Conservation (phyloP, 1,140 invertebrate species). For the Leptestheria dahalacensis region DNA sequence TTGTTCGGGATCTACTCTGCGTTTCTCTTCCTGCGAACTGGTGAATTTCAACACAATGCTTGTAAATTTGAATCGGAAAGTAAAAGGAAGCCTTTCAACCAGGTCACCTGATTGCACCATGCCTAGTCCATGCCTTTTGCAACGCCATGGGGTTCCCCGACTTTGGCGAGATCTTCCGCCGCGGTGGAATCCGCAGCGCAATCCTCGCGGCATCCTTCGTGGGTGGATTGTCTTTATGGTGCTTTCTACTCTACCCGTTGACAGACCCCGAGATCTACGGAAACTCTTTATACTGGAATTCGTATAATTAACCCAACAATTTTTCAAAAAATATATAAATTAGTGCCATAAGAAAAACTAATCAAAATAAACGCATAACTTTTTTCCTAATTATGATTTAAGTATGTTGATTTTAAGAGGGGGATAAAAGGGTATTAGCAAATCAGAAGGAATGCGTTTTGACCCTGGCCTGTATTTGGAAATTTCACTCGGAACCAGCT, state of each 20-base stretch:
- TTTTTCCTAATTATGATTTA: too few relatives aligned
- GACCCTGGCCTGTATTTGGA: not conserved
- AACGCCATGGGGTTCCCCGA: conserved; percentile 94
- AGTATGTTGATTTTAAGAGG: too few relatives aligned
- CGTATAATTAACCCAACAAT: not conserved
- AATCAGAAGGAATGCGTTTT: not conserved
- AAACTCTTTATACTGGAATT: conserved; percentile 32
- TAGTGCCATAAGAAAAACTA: not conserved
- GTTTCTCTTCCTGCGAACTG: conserved; percentile 55
- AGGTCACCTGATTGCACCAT: conserved; percentile 68
- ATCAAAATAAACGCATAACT: too few relatives aligned
- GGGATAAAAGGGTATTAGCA: too few relatives aligned
- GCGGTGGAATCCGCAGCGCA: conserved; percentile 43
- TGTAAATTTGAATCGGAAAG: not conserved
- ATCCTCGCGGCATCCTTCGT: conserved; percentile 51
- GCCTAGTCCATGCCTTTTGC: conserved; percentile 81
- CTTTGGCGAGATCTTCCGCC: conserved; percentile 54
- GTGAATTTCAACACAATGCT: conserved; percentile 22
- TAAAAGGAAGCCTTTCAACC: conserved; percentile 32
- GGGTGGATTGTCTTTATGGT: conserved; percentile 60
- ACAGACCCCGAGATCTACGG: conserved; percentile 61
- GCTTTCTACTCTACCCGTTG: conserved; percentile 52
- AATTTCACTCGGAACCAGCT: not conserved
- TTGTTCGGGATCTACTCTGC: conserved; percentile 87
- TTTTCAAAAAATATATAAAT: not conserved